phyloP scores from a whole-genome alignment of 2,888 invertebrate genomes.

The Lasioglossum morio region DNA sequence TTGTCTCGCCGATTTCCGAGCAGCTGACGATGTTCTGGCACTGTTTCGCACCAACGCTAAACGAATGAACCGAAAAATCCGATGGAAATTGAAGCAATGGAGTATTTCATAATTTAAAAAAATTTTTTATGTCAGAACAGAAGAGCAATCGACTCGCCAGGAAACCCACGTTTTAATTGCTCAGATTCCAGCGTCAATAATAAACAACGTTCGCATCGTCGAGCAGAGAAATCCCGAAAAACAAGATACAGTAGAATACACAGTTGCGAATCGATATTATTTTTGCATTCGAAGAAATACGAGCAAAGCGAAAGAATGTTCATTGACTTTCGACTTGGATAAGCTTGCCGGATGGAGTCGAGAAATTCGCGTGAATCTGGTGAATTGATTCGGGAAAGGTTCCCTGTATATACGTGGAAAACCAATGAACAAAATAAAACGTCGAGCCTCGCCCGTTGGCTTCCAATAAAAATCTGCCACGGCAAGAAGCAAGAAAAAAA shows the following conservation, averaged over 20 bases:
- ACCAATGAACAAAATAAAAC: neutral
- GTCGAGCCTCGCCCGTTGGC: neutral
- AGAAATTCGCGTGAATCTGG: neutral
- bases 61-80: neutral
- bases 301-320: neutral
- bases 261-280: neutral
- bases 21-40: neutral
- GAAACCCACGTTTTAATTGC: neutral
- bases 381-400: neutral
- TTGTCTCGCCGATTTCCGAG: neutral
- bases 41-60: neutral
- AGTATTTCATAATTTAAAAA: too few relatives aligned
- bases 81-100: neutral
- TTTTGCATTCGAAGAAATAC: neutral
- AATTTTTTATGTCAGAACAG: neutral
- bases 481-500: neutral
- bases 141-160: neutral
- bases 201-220: neutral
- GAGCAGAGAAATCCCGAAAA: neutral
- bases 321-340: neutral
- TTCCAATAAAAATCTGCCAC: neutral
- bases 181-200: neutral
- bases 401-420: neutral
- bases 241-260: neutral
- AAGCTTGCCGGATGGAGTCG: neutral